Evolutionary conservation across 2,797 vertebrate genomes (phyloP), one percentile per base, ranked within the genome.

Genomic region (Sebastes melanostomus): DNA sequence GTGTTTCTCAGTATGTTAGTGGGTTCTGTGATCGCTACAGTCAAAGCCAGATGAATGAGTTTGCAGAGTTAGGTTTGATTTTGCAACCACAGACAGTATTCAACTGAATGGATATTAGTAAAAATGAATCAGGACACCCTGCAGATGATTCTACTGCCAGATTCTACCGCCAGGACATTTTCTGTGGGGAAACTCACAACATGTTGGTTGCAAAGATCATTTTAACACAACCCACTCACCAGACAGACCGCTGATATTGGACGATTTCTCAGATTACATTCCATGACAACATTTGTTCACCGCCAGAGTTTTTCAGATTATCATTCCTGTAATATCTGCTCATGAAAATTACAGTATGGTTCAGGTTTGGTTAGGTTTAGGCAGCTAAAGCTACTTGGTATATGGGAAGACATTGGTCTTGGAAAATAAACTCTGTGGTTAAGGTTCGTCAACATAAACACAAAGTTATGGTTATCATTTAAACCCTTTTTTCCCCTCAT

Each of bases 111-210:
- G 60, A 78, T 67, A 38, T 78, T 25, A 50, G 68, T 70, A 67
- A 70, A 70, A 42, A 27, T 82, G 58, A 82, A 84, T 70, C 62
- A 56, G 38, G 56, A 80, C 75, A 80, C 76, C 56, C 60, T 78
- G 70, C n/a, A 54, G 50, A 85, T 25, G 56, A 75, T 69, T 38
- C 22, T 13, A 55, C 54, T 75, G 85, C 76, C 83, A 88, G 68
- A 72, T 63, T 70, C 27, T 42, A 29, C 67, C 77, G 77, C 81
- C 81, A 85, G 82, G 78, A 87, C 60, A 63, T 82, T 86, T 84
- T 82, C 83, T 88, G 78, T 88, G 81, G 83, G 79, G 75, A 90
- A 88, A 85, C 80, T 88, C 75, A 76, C 84, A 86, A 87, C 81
- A 85, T 87, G 89, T 84, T 68, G 66, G 68, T 81, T 85, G 72